These are phyloP conservation scores for Gobionotothen gibberifrons DNA, from an alignment of 2,797 vertebrate species.

Conservation along the genomic window DNA sequence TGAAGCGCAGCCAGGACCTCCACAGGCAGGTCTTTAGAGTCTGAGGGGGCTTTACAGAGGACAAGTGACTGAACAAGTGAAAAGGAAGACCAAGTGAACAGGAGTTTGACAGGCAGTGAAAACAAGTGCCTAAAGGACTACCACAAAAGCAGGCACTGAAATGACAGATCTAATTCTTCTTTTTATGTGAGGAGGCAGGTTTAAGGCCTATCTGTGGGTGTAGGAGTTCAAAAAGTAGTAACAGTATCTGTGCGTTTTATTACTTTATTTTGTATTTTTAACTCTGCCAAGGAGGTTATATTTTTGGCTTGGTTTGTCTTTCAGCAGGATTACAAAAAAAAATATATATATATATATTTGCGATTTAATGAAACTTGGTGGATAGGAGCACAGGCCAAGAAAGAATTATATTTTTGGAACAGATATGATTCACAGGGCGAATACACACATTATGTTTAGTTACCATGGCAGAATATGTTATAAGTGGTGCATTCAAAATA, in stretches of 20 bases:
- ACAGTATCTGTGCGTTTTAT: background rate
- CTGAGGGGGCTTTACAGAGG: conserved; percentile 45
- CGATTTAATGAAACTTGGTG: too few species aligned
- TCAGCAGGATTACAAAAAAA: too few species aligned
- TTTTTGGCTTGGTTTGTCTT: too few species aligned
- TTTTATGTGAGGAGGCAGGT: background rate
- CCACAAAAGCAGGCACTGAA: conserved; percentile 28
- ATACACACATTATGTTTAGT: too few species aligned
- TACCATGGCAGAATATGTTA: too few species aligned
- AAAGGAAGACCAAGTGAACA: conserved; percentile 41
- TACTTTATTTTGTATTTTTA: background rate
- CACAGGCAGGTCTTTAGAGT: conserved; percentile 55
- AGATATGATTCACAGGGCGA: too few species aligned
- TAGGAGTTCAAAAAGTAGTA: background rate
- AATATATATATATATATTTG: too few species aligned
- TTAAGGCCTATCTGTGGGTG: background rate
- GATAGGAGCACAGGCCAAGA: too few species aligned
- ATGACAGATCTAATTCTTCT: conserved; percentile 29
- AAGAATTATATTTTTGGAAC: too few species aligned
- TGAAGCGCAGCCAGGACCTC: conserved; percentile 66
- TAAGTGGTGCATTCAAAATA: too few species aligned
- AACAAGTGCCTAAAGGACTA: conserved; percentile 41
- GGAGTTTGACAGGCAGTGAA: conserved; percentile 47
- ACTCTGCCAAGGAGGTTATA: too few species aligned
- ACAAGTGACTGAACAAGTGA: conserved; percentile 57